Evolutionary conservation across 2,888 invertebrate species (phyloP).

Genomic region (Ormyrus labotus): DNA sequence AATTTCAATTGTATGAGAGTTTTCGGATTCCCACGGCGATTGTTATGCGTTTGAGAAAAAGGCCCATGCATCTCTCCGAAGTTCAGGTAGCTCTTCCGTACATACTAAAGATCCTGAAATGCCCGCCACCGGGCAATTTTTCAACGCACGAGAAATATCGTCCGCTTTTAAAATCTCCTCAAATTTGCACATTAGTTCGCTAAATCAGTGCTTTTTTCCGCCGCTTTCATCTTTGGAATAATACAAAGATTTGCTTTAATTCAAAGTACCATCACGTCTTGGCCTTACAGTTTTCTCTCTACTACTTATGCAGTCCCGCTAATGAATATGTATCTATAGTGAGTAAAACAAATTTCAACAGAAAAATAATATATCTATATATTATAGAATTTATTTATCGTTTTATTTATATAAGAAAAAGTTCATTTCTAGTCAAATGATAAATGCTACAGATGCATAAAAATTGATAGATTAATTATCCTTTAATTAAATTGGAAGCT

Average conservation of each 20-base stretch:
- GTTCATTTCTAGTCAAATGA: too few relatives aligned
- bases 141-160: slow-evolving; percentile 11
- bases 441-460: too few relatives aligned
- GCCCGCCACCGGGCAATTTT: slow-evolving; percentile 25
- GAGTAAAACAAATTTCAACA: too few relatives aligned
- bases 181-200: slow-evolving; percentile 45
- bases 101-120: slow-evolving; percentile 47
- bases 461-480: too few relatives aligned
- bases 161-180: background rate
- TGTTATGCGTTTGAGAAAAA: slow-evolving; percentile 23
- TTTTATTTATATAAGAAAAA: too few relatives aligned
- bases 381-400: too few relatives aligned
- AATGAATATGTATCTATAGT: slow-evolving; percentile 21
- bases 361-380: too few relatives aligned
- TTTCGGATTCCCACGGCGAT: slow-evolving; percentile 52
- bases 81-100: slow-evolving; percentile 34
- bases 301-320: background rate
- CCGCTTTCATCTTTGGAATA: slow-evolving; percentile 3
- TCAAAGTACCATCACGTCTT: slow-evolving; percentile 39
- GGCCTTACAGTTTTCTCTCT: slow-evolving; percentile 7
- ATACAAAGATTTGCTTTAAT: slow-evolving; percentile 10
- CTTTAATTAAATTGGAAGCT: too few relatives aligned
- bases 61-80: background rate
- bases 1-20: slow-evolving; percentile 50
- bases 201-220: slow-evolving; percentile 13